Evolutionary conservation across 2,888 invertebrate species (phyloP).

Genomic region (Agrochola lota): DNA sequence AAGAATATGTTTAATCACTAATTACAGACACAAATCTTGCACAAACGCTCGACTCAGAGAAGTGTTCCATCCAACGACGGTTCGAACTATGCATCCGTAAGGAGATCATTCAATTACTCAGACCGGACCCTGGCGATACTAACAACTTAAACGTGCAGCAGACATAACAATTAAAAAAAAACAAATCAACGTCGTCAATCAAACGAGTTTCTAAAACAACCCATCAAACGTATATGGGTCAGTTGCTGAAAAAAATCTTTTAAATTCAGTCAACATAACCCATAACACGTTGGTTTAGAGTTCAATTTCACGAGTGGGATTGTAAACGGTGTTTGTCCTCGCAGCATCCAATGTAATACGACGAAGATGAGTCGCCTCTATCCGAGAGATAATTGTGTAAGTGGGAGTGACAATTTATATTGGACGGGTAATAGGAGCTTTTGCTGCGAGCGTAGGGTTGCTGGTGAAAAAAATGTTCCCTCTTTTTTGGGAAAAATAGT

Average conservation of each 20-base stretch:
- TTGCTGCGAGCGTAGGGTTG: constrained; percentile 64
- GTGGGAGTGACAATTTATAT: constrained; percentile 67
- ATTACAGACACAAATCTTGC: not conserved
- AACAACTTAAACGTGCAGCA: constrained; percentile 4
- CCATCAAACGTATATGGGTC: constrained; percentile 57
- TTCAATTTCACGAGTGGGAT: not conserved
- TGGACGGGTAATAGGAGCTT: constrained; percentile 72
- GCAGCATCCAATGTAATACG: constrained; percentile 71
- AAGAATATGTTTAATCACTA: too few species aligned
- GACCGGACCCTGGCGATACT: not conserved
- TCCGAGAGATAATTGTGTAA: constrained; percentile 62
- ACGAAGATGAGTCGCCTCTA: constrained; percentile 63
- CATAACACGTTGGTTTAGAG: constrained; percentile 29
- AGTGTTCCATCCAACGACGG: not conserved
- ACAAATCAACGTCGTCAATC: constrained; percentile 57
- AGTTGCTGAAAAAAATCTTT: constrained; percentile 1
- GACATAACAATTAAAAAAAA: constrained; percentile 39
- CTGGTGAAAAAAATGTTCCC: constrained; percentile 24
- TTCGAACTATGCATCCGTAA: not conserved
- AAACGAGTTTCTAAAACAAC: constrained; percentile 60
- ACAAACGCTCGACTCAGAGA: not conserved
- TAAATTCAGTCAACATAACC: constrained; percentile 1
- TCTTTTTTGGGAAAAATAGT: constrained; percentile 11
- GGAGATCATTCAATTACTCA: not conserved
- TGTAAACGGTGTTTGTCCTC: constrained; percentile 25